Conservation (phyloP, 2,113 vertebrate genomes). For the Oreochromis niloticus region DNA sequence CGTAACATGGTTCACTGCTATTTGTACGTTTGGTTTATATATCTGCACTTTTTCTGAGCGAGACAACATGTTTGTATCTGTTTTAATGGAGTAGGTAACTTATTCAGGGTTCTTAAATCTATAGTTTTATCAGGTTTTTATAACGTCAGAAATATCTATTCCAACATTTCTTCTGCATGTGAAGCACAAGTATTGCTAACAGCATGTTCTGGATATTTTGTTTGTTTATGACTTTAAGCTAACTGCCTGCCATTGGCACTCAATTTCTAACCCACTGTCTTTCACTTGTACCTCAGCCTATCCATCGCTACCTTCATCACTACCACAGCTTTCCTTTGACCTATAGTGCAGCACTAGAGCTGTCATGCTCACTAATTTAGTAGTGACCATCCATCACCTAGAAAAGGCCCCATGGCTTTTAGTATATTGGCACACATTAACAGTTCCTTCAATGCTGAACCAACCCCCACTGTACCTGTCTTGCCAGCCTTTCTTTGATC, state of each 20-base stretch:
- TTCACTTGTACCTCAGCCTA: neutral
- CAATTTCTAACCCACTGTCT: neutral
- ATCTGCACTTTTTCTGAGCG: neutral
- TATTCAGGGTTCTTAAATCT: neutral
- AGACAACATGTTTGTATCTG: neutral
- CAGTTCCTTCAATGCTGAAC: conserved; percentile 6
- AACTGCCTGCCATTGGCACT: neutral
- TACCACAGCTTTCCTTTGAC: conserved; percentile 9
- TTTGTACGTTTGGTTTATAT: neutral
- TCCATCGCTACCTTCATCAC: neutral
- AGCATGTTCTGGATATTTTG: neutral
- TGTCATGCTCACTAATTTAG: conserved; percentile 57
- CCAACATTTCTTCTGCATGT: neutral
- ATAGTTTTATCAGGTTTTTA: neutral
- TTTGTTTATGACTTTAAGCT: neutral
- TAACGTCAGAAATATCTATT: neutral
- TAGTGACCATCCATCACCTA: conserved; percentile 41
- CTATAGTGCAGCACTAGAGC: conserved; percentile 1
- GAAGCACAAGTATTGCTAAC: neutral
- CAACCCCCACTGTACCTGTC: neutral
- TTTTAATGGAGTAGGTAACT: neutral
- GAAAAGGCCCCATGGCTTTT: conserved; percentile 59
- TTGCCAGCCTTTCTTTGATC: neutral
- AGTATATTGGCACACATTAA: conserved; percentile 68
- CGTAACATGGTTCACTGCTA: neutral